Conservation (phyloP, 2,113 vertebrate species). For the Microcebus lehilahytsara region DNA sequence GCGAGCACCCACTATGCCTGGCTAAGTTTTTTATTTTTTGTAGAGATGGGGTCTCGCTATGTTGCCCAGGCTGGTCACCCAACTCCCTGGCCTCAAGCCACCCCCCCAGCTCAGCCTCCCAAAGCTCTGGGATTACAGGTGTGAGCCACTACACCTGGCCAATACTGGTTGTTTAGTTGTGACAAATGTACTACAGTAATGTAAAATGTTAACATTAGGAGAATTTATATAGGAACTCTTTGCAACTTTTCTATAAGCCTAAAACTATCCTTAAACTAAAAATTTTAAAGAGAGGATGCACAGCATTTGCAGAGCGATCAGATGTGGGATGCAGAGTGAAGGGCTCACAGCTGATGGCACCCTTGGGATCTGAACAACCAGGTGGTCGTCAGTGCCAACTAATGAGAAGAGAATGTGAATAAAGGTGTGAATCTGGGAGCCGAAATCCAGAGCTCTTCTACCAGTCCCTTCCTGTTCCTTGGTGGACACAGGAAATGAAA, state of each 20-base stretch:
- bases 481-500: background rate
- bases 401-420: too few species aligned
- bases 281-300: background rate
- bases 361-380: background rate
- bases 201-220: background rate
- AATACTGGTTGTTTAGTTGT: fast-evolving
- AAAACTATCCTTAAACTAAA: background rate
- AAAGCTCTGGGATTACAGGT: too few species aligned
- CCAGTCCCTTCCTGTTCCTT: background rate
- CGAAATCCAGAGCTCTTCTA: background rate
- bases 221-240: background rate
- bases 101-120: too few species aligned
- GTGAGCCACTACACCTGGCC: too few species aligned
- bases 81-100: too few species aligned
- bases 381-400: fast-evolving
- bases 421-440: too few species aligned
- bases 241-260: background rate
- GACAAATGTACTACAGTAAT: background rate
- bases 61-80: too few species aligned
- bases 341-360: fast-evolving
- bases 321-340: fast-evolving
- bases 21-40: too few species aligned
- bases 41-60: too few species aligned
- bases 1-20: too few species aligned
- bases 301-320: background rate